Conservation (phyloP, 2,113 vertebrate genomes). For the Podarcis cretensis region DNA sequence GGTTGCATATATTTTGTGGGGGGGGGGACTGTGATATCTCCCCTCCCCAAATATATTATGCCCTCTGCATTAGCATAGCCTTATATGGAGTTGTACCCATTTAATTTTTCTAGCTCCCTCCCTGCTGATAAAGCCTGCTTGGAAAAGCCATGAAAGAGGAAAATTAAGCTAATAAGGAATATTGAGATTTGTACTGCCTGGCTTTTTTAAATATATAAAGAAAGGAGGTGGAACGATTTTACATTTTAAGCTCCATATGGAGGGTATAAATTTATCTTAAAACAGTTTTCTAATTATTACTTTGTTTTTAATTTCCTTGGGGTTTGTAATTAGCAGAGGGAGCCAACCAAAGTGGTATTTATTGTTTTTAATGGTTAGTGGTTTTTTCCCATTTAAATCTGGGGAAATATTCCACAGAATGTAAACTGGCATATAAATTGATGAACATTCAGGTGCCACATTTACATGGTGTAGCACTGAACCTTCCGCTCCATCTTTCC, state of each 20-base stretch:
- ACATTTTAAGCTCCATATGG: not conserved
- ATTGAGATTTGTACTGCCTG: not conserved
- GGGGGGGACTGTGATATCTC: not conserved
- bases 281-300: not conserved
- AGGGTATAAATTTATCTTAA: not conserved
- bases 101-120: not conserved
- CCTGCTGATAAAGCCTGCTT: not conserved
- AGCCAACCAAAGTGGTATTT: not conserved
- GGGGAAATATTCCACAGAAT: not conserved
- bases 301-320: not conserved
- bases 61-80: not conserved
- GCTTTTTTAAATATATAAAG: not conserved
- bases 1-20: not conserved
- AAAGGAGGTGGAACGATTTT: not conserved
- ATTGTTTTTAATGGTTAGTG: not conserved
- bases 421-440: not conserved
- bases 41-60: not conserved
- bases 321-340: not conserved
- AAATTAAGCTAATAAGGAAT: not conserved
- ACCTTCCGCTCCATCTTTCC: not conserved
- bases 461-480: not conserved
- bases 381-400: not conserved
- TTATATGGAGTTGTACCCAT: not conserved
- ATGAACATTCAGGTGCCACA: not conserved
- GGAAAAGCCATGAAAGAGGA: not conserved